phyloP scores from a whole-genome alignment of 2,888 invertebrate genomes.

The Lasioglossum leucozonium region DNA sequence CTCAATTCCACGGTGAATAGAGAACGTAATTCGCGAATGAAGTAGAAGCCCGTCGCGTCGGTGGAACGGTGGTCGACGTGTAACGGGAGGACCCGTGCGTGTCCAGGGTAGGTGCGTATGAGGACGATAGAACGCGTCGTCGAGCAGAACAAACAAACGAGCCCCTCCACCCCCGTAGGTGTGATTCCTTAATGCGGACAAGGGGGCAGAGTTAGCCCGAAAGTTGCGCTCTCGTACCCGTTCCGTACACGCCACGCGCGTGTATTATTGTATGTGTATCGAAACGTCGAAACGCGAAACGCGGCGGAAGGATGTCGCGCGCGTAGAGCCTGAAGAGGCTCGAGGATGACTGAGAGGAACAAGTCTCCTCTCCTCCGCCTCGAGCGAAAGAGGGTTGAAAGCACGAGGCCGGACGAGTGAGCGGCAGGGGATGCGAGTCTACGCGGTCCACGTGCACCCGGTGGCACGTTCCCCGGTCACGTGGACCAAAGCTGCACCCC shows the following conservation, averaged over 20 bases:
- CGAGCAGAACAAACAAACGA: not conserved
- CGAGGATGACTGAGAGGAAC: slow-evolving; percentile 74
- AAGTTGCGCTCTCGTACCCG: not conserved
- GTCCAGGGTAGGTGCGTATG: not conserved
- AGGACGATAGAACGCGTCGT: not conserved
- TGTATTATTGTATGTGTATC: not conserved
- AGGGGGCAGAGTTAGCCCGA: not conserved
- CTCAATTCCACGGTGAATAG: not conserved
- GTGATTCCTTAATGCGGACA: not conserved
- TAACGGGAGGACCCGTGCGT: not conserved
- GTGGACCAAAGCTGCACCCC: slow-evolving; percentile 67
- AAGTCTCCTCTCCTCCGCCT: slow-evolving; percentile 65
- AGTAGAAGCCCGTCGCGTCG: not conserved
- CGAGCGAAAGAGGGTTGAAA: slow-evolving; percentile 73
- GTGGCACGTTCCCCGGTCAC: slow-evolving; percentile 83
- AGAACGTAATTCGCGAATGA: not conserved
- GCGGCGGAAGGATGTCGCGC: slow-evolving; percentile 50
- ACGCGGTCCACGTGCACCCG: slow-evolving; percentile 80
- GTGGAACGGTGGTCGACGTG: not conserved
- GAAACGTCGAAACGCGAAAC: not conserved
- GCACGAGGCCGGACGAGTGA: slow-evolving; percentile 63
- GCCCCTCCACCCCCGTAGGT: not conserved
- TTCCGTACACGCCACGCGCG: not conserved
- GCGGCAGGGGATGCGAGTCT: slow-evolving; percentile 61
- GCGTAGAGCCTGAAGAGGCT: slow-evolving; percentile 69